A percentile compares a stretch with the other conserved stretches of the same genome.
Evolutionary conservation across 2,797 vertebrate species (phyloP).

Genomic region (Bovichtus diacanthus): DNA sequence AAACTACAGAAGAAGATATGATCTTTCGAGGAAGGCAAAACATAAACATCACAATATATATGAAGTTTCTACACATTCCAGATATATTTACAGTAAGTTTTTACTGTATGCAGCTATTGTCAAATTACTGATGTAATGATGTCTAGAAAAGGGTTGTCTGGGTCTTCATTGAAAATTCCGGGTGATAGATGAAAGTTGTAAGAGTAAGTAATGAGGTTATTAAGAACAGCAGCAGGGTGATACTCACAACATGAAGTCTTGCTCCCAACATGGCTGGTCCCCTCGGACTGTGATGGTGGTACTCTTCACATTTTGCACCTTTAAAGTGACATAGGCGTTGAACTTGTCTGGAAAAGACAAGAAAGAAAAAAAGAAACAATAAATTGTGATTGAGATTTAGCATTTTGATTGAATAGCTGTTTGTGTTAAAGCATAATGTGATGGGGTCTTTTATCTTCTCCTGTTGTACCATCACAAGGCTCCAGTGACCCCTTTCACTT

Average conservation of each 20-base stretch:
- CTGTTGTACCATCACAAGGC: not conserved
- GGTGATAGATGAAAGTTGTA: not conserved
- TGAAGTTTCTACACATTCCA: not conserved
- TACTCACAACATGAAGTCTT: slow-evolving; percentile 99
- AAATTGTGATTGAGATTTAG: not conserved
- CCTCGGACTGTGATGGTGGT: slow-evolving; percentile 94
- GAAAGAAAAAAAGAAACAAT: not conserved
- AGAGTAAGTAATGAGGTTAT: not conserved
- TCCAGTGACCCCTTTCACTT: not conserved
- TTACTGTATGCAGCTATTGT: not conserved
- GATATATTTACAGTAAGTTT: not conserved
- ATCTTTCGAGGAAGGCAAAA: not conserved
- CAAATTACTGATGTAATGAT: not conserved
- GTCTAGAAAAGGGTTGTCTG: no score
- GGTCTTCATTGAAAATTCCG: not conserved
- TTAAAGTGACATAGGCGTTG: slow-evolving; percentile 95
- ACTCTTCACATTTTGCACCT: slow-evolving; percentile 99
- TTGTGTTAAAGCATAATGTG: not conserved
- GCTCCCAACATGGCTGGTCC: slow-evolving; percentile 96
- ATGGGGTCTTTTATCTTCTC: not conserved
- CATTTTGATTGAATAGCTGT: not conserved
- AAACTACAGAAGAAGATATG: not conserved
- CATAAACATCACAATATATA: not conserved
- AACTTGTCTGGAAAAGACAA: slow-evolving; percentile 89
- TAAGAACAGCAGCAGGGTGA: not conserved